Evolutionary conservation across 2,113 vertebrate genomes (phyloP), one percentile per base, ranked within the genome.

Genomic region (Stercorarius parasiticus): DNA sequence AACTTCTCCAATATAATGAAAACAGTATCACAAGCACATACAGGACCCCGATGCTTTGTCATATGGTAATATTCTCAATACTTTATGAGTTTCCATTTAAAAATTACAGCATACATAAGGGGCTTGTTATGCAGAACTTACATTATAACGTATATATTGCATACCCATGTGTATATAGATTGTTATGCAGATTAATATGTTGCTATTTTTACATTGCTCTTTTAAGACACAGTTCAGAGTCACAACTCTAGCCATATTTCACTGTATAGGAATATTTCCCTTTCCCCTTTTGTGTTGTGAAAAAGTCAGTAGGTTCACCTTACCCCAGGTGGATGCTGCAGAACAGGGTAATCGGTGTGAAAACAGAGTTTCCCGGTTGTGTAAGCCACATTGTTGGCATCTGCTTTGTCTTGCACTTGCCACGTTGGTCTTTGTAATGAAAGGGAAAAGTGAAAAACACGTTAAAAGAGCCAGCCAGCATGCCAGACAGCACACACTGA

Each of bases 321-420:
- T 98, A 99, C 99, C 98, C 99, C 99, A 59, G 99, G 99, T 86
- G 99, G 98, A 88, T 98, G 98, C 93, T 99, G 98, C 56, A 99
- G 93, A 9, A 98, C 99, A 20, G 99, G 99, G 82, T 99, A 99
- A 97, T 99, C 99, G 0, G 99, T 99, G 88, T 99, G 99, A 88
- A 99, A 98, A 47, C 98, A 99, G 12, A 99, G 98, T 77, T 98
- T 99, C 59, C 98, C 99, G 4, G 98, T 98, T 12, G 99, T 99
- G 72, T 99, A 99, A 66, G 99, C 99, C 40, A 99, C 98, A 6
- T 99, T 99, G 98, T 99, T 99, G 49, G 99, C 99, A 93, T 98
- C 98, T 43, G 96, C 79, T 97, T 99, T 99, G 97, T 99, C 99
- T 98, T 99, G 98, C 82, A 99, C 99, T 98, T 99, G 99, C 99